A percentile compares a stretch with the other conserved stretches of the same genome.
These are phyloP conservation scores for Caenorhabditis inopinata DNA, from an alignment of 1,140 invertebrate genomes.

Conservation along the genomic window DNA sequence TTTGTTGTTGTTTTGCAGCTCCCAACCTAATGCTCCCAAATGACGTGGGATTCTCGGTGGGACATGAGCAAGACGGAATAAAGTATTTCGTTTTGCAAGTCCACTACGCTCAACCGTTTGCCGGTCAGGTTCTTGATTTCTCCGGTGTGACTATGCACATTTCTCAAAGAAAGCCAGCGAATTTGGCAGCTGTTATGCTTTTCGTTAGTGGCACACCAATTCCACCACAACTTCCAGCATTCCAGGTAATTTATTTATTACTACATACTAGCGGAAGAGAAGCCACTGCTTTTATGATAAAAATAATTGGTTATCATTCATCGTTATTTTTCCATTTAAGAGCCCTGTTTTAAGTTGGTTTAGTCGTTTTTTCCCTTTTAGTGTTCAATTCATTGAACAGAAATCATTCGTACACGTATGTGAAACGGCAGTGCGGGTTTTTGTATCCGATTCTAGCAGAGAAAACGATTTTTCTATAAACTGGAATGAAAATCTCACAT, in stretches of 20 bases:
- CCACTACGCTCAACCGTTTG: constrained; percentile 62
- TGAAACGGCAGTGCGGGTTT: too few species aligned
- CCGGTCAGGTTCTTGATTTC: constrained; percentile 60
- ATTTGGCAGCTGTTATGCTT: constrained; percentile 58
- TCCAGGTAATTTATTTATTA: background rate
- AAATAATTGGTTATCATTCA: too few species aligned
- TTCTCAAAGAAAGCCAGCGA: constrained; percentile 34
- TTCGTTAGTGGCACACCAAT: constrained; percentile 63
- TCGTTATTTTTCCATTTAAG: too few species aligned
- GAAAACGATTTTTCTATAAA: too few species aligned
- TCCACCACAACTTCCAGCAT: constrained; percentile 50
- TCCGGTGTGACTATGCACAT: constrained; percentile 56
- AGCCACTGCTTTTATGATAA: too few species aligned
- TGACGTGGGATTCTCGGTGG: constrained; percentile 60
- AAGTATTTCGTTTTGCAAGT: constrained; percentile 62
- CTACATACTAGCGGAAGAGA: too few species aligned
- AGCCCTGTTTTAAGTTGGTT: too few species aligned
- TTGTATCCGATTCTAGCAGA: too few species aligned
- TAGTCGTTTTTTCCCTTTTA: too few species aligned
- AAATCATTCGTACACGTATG: too few species aligned
- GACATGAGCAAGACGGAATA: constrained; percentile 57
- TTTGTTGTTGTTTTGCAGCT: background rate
- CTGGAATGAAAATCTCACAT: too few species aligned
- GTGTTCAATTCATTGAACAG: too few species aligned
- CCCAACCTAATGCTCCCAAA: constrained; percentile 58